These are phyloP conservation scores for Sepiola atlantica DNA, from an alignment of 2,888 invertebrate species.

Conservation along the genomic window DNA sequence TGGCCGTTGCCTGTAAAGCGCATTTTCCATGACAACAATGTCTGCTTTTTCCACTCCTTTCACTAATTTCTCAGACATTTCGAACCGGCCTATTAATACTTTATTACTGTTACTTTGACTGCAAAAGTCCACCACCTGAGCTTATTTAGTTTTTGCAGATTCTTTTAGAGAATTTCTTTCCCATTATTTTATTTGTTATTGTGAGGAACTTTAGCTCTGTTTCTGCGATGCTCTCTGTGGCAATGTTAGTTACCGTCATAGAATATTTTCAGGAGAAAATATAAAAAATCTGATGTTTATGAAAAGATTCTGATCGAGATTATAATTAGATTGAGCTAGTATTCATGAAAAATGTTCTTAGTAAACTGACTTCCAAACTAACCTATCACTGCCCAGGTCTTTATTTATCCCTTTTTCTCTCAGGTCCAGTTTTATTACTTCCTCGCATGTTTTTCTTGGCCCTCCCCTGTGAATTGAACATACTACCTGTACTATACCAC, in stretches of 20 bases:
- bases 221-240: background rate
- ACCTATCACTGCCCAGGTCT: too few species aligned
- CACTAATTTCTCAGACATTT: background rate
- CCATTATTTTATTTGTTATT: background rate
- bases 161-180: background rate
- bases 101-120: background rate
- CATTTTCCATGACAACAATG: background rate
- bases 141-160: background rate
- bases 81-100: background rate
- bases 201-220: background rate
- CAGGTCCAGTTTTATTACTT: too few species aligned
- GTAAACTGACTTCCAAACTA: too few species aligned
- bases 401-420: too few species aligned
- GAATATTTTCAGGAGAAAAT: background rate
- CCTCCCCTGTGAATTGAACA: too few species aligned
- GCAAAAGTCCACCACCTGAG: background rate
- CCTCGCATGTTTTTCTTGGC: too few species aligned
- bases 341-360: too few species aligned
- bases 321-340: too few species aligned
- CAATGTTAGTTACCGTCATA: background rate
- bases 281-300: too few species aligned
- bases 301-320: too few species aligned
- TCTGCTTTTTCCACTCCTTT: background rate
- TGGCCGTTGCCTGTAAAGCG: background rate
- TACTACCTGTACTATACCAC: too few species aligned